Conservation (phyloP, 2,888 invertebrate genomes). For the Habroteleia sp. region DNA sequence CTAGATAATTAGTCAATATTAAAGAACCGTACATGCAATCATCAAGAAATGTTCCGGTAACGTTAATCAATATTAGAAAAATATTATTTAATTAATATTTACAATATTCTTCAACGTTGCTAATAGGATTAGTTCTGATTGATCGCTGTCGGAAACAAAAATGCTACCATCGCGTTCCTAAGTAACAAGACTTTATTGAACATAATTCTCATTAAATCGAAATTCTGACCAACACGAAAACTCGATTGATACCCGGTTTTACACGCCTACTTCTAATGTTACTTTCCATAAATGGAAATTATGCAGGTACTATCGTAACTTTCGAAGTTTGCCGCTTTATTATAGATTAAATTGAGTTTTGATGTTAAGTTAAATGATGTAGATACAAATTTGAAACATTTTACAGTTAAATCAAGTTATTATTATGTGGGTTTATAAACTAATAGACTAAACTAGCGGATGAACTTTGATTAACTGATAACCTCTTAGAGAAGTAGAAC, state of each 20-base stretch:
- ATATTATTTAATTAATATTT: too few species aligned
- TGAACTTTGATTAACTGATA: constrained; percentile 30
- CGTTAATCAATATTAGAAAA: too few species aligned
- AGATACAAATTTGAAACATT: constrained; percentile 26
- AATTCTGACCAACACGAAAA: constrained; percentile 14
- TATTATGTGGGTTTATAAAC: constrained; percentile 9
- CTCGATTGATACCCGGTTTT: constrained; percentile 35
- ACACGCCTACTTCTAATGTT: constrained; percentile 41
- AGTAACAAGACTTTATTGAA: constrained; percentile 13
- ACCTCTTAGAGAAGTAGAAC: constrained; percentile 1
- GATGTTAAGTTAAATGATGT: constrained; percentile 30
- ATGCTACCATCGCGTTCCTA: neutral
- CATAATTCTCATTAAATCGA: constrained; percentile 19
- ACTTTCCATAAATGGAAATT: constrained; percentile 48
- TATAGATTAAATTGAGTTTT: constrained; percentile 43
- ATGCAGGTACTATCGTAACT: constrained; percentile 29
- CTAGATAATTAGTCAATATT: too few species aligned
- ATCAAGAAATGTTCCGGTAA: too few species aligned
- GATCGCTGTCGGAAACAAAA: too few species aligned
- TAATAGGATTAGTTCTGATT: too few species aligned
- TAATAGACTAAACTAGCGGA: constrained; percentile 7
- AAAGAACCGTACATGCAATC: too few species aligned
- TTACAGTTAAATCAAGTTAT: constrained; percentile 24
- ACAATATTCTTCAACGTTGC: too few species aligned
- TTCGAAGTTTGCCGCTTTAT: constrained; percentile 25